These are phyloP conservation scores for Anagyrus pseudococci DNA, from an alignment of 2,888 invertebrate species.

Conservation along the genomic window DNA sequence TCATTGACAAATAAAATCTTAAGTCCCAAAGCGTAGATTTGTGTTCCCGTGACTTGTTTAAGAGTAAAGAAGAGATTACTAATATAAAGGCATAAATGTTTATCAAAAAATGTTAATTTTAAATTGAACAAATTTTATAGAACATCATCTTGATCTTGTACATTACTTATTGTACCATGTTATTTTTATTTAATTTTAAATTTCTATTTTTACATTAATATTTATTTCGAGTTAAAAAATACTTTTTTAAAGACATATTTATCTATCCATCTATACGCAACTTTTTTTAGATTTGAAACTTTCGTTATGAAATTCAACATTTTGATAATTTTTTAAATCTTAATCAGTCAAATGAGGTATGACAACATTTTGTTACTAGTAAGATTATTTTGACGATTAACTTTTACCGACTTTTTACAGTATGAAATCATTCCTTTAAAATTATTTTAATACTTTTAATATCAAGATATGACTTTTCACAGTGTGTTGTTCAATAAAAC, in stretches of 20 bases:
- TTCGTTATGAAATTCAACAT: too few relatives aligned
- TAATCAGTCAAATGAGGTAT: too few relatives aligned
- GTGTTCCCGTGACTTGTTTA: neutral
- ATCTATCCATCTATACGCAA: conserved; percentile 19
- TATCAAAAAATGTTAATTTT: neutral
- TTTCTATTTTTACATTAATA: conserved; percentile 18
- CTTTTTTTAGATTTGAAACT: conserved; percentile 13
- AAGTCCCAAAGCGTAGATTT: neutral
- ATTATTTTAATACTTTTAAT: too few relatives aligned
- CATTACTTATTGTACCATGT: conserved; percentile 7
- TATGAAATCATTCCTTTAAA: too few relatives aligned
- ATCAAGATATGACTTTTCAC: too few relatives aligned
- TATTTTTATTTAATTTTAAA: conserved; percentile 7
- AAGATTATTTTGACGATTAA: too few relatives aligned
- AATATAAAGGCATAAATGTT: too few relatives aligned
- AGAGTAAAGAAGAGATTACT: too few relatives aligned
- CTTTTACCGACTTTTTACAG: too few relatives aligned
- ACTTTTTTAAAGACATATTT: conserved; percentile 24
- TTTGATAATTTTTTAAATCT: too few relatives aligned
- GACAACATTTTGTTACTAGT: too few relatives aligned
- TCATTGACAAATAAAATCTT: neutral
- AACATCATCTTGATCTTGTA: conserved; percentile 1
- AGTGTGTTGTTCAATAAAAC: too few relatives aligned
- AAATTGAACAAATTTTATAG: neutral
- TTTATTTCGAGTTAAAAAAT: conserved; percentile 30